Evolutionary conservation across 2,888 invertebrate species (phyloP), one percentile per base, ranked within the genome.

Genomic region (Trachelus tabidus): DNA sequence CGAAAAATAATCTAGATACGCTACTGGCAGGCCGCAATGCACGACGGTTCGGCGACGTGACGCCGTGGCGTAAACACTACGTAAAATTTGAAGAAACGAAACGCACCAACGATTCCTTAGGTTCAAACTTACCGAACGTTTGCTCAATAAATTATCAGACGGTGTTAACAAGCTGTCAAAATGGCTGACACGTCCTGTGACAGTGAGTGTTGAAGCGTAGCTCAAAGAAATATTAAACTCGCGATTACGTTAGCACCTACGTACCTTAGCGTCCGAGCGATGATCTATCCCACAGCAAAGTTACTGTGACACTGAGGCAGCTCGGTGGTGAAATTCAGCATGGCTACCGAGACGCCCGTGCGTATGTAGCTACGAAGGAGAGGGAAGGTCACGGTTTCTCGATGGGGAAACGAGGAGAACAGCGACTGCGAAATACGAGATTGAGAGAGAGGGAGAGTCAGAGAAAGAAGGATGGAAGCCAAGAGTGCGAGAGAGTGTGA

Each of bases 251-350:
- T 40, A 56, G 23, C 56, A 23, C 15, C 0, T 23, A 71, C 71
- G 3, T 71, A 71, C 71, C 71, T 71, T 71, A 71, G 31, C 71
- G 71, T 34, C 35, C 82, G 37, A 35, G 76, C 75, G 81, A 79
- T 80, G 81, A 84, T 80, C 79, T 83, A 83, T 83, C 82, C 82
- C 75, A 81, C 79, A 69, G 80, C 75, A 79, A 83, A 83, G 86
- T 84, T 85, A 82, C 83, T 83, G 85, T 82, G 84, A 84, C 84
- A 89, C 89, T 88, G 84, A 85, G 80, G 82, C 68, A 83, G 79
- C 80, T 80, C 81, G 80, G 4, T 71, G 71, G 80, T 83, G 73
- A 83, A 82, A 83, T 82, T 82, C 84, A 82, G 83, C 79, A 83
- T 83, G 81, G 83, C 83, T 80, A 83, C 83, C 79, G 69, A 76